Evolutionary conservation across 1,140 invertebrate species (phyloP), one percentile per base, ranked within the genome.

Genomic region (Atta cephalotes): DNA sequence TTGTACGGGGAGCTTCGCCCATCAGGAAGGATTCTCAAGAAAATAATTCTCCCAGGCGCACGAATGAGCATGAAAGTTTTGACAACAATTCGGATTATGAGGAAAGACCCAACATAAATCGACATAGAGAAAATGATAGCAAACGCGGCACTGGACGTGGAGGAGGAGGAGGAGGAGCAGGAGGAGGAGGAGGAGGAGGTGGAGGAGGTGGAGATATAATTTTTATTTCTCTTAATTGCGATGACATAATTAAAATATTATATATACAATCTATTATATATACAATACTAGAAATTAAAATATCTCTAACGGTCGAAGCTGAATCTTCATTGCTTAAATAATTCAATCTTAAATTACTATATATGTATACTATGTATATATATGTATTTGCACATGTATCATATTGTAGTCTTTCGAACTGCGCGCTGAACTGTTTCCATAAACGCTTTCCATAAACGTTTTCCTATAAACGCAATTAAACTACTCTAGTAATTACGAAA

Each of bases 1-100:
- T 97, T 93, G 96, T 98, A 7, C 95, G 97, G 60, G 97, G 97
- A 70, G 97, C 97, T 51, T 96, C 96, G n/a, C 96, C 96, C 12
- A 86, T 94, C 7, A 93, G 92, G 21, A 95, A 94, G 87, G 93
- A 92, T 21, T 85, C 90, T 0, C 93, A 92, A 53, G 94, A 95
- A 71, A 82, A 45, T 45, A 93, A 56, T 80, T 91, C 94, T n/a
- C 90, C 92, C 3, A 92, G 92, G 56, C 91, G 91, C 39, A 90
- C 87, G 16, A 92, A 90, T 31, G 95, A 95, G 56, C 93, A 93
- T 62, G 95, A 96, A 74, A 95, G 91, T 90, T 91, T 92, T 71
- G 93, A 94, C 14, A 94, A 90, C 84, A 91, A 92, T 56, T 94
- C 92, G 2, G 93, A 94, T 87, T 92, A 91, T n/a, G 93, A 94